Base-by-base conservation (phyloP, 2,797 vertebrate genomes). In the Gallinago solitaria region DNA sequence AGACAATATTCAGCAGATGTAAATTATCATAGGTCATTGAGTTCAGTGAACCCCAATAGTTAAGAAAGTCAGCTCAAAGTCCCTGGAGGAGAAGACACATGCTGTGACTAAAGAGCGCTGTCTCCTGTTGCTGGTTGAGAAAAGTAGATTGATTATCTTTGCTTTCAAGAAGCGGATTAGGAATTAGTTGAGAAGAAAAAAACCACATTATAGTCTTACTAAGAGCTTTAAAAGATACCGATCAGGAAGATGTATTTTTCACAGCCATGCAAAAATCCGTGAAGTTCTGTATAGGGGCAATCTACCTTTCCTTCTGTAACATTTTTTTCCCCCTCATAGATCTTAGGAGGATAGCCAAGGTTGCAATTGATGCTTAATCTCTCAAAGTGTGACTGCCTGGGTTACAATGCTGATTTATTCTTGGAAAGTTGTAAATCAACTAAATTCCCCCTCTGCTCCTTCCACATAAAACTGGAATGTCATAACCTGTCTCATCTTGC, bases 111-210 rank as follows among this genome's bases (percentile, higher is more conserved):
- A 93, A 56, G 50, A 89, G 18, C 6, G 2, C 20, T 84, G 43
- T 84, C 39, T 89, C n/a, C 56, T 84, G 27, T 82, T 96, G 60
- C 74, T 84, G 67, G 32, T 45, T 77, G 63, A 57, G 88, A 70
- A 92, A 92, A 73, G 64, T 27, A 82, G n/a, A 84, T 89, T 91
- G 69, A 89, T 89, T 95, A 76, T 73, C 70, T 89, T 94, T 84
- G 39, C 81, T 83, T 92, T 93, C 59, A 68, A 57, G 75, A 85
- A 74, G 41, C 70, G 59, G 73, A 74, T 87, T 89, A 92, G n/a
- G 64, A 93, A 60, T 88, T 85, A 83, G 51, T 70, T 2, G 1
- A 84, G 77, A 76, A 73, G 63, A 93, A 89, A 64, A 92, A 90
- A 95, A 87, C n/a, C 33, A 67, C 5, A 18, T 80, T n/a, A 27